Evolutionary conservation across 2,113 vertebrate species (phyloP), one percentile per base, ranked within the genome.

Genomic region (Nycticryphes semicollaris): DNA sequence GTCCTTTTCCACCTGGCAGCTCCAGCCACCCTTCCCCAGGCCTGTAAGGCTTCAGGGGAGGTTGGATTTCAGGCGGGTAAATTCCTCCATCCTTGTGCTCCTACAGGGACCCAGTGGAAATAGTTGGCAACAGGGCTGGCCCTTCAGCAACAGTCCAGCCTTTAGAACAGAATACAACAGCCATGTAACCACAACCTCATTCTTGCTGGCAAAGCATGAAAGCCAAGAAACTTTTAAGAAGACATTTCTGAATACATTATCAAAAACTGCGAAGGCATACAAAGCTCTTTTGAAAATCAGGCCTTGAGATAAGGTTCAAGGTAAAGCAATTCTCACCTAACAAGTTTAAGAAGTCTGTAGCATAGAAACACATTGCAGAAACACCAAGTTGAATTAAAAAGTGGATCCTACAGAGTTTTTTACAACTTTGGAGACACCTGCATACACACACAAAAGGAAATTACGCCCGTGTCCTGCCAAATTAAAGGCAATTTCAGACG

Each of bases 111-210:
- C 31, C 8, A 51, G 57, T 0, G 82, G n/a, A 24, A 45, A 54
- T 1, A n/a, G 37, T 0, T 30, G 66, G 41, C 15, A 28, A 15
- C 0, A 5, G 31, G 47, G 45, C 41, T 12, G 56, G 63, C 25
- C 41, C 31, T 51, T 66, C 50, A 60, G 74, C 16, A 4, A 50
- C 82, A 48, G 20, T 27, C 12, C 30, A 63, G 84, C 3, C 63
- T 47, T 63, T 3, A 37, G 51, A 82, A 21, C 7, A 70, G 51
- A 76, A 19, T 50, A 37, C 39, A 64, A 27, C 12, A 79, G 72
- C 45, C 50, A 20, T 0, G 1, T 2, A 76, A 68, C 43, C 57
- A 31, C 57, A 47, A 28, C 14, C 37, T 69, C 48, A 6, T 19
- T 37, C 27, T 57, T 22, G 1, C 45, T 6, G 51, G 35, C 64